Base-by-base conservation (phyloP, 2,113 vertebrate genomes). In the Rissa tridactyla region DNA sequence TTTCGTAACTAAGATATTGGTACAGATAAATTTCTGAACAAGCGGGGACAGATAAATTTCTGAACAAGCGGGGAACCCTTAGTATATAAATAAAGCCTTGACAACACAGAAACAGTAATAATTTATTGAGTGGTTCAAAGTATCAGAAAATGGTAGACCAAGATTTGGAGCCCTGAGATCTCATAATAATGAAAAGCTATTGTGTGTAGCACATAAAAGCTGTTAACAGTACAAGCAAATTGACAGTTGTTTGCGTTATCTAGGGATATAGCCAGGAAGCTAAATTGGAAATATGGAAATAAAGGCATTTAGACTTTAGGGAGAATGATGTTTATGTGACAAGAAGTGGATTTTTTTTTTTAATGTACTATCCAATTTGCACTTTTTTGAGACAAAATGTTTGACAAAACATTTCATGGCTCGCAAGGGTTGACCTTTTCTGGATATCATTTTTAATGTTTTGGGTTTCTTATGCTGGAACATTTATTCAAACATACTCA, bases 201-300 rank as follows among this genome's bases (percentile, higher is more conserved):
- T 96, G 75, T 87, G 42, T 55, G 58, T 76, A 87, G n/a, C 51
- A 73, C 58, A 51, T 91, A 85, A 88, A 95, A 91, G 51, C 88
- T 88, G 38, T 51, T 95, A 88, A 83, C 40, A 30, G 42, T 64
- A 86, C 52, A 54, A 88, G 70, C 51, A 94, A 85, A 80, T 36
- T 85, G 91, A 80, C 55, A 94, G 84, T 75, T 86, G 13, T 58
- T 84, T 0, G 1, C 36, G 88, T 92, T 91, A 71, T 34, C 82
- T 64, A 78, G 71, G 73, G 87, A 77, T 87, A 47, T 25, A 84
- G 55, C 42, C 42, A 77, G 46, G n/a, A 86, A 80, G 30, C n/a
- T 86, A 88, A 90, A 90, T 73, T 83, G 72, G 29, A 95, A 94
- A 90, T 88, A 96, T 51, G 71, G 93, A 92, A 96, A 93, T 92